Conservation (phyloP, 2,888 invertebrate genomes). For the Doris montereyensis region DNA sequence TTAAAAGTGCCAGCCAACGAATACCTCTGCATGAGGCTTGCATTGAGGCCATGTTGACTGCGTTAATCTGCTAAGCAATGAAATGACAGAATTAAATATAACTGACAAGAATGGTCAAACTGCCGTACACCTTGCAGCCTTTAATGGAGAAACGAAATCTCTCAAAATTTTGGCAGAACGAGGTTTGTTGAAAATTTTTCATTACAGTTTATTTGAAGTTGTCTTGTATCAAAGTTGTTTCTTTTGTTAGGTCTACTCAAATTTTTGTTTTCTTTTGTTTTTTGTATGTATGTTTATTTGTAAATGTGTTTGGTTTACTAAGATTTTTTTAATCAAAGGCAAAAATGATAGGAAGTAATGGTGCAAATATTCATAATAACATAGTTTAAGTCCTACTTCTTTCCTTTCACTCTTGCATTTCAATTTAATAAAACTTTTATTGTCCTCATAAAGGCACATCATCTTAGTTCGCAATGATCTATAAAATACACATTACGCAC, state of each 20-base stretch:
- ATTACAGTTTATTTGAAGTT: not conserved
- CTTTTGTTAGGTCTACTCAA: not conserved
- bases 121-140: conserved; percentile 68
- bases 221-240: not conserved
- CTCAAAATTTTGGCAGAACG: conserved; percentile 62
- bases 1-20: conserved; percentile 59
- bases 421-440: too few relatives aligned
- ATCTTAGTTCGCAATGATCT: too few relatives aligned
- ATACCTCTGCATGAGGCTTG: conserved; percentile 70
- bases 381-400: too few relatives aligned
- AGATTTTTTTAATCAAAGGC: too few relatives aligned
- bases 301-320: too few relatives aligned
- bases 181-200: conserved; percentile 55
- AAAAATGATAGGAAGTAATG: too few relatives aligned
- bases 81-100: conserved; percentile 60
- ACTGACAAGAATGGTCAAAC: conserved; percentile 67
- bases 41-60: conserved; percentile 66
- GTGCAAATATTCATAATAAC: too few relatives aligned
- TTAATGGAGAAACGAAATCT: conserved; percentile 68
- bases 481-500: too few relatives aligned
- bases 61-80: conserved; percentile 58
- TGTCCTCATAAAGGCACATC: too few relatives aligned
- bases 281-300: too few relatives aligned
- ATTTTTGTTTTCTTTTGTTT: too few relatives aligned
- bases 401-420: too few relatives aligned